Evolutionary conservation across 2,797 vertebrate species (phyloP).

Genomic region (Taeniopygia guttata): DNA sequence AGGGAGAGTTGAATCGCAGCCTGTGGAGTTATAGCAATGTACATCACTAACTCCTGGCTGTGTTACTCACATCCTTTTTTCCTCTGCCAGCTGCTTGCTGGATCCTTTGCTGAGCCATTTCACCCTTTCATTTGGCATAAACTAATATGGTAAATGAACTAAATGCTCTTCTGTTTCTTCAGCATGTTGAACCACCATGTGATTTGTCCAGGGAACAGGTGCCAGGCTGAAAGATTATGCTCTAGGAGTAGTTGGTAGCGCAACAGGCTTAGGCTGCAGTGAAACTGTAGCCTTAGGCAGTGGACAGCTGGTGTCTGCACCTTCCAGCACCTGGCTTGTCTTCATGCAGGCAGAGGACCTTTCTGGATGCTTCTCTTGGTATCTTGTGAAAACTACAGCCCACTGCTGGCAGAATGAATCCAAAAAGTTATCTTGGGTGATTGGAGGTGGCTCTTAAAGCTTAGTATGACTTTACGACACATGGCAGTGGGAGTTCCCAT

Average conservation of each 20-base stretch:
- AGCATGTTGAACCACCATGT: background rate
- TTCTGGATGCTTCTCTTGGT: background rate
- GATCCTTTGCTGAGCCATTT: background rate
- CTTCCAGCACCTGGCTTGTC: background rate
- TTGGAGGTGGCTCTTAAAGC: background rate
- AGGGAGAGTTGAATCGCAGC: background rate
- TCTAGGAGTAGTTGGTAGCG: background rate
- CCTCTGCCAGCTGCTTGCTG: background rate
- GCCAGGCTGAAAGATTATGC: background rate
- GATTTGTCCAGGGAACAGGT: background rate
- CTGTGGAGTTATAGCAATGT: background rate
- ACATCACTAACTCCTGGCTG: background rate
- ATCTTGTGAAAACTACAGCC: background rate
- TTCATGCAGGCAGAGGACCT: background rate
- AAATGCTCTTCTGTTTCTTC: background rate
- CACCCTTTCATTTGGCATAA: background rate
- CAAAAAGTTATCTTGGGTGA: background rate
- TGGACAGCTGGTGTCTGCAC: background rate
- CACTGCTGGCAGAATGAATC: background rate
- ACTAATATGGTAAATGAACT: background rate
- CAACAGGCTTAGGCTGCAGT: background rate
- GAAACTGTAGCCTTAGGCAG: background rate
- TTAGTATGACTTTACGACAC: fast-evolving
- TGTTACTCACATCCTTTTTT: background rate
- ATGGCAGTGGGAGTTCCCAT: background rate